Conservation (phyloP, 2,113 vertebrate genomes). For the Poecile atricapillus region DNA sequence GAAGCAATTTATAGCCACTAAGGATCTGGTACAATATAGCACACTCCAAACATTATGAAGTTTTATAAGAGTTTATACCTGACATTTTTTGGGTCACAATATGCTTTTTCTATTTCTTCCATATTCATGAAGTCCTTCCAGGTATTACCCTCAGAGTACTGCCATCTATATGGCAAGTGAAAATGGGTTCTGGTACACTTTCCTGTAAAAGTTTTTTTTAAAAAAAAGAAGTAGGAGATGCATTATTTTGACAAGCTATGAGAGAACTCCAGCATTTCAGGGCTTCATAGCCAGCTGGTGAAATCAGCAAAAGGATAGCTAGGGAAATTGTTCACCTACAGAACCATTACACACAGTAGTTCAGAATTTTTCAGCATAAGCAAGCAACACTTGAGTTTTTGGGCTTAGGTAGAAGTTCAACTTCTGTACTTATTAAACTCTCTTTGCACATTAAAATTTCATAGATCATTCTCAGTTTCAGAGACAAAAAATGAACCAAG, state of each 20-base stretch:
- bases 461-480: not conserved
- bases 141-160: constrained; percentile 70
- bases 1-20: not conserved
- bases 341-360: not conserved
- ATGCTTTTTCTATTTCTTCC: constrained; percentile 85
- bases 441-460: not conserved
- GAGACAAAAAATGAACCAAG: not conserved
- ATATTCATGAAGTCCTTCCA: constrained; percentile 84
- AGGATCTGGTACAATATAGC: not conserved
- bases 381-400: not conserved
- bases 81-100: constrained; percentile 74
- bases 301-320: not conserved
- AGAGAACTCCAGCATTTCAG: not conserved
- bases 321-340: not conserved
- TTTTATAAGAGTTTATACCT: constrained; percentile 52
- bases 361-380: not conserved
- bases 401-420: not conserved
- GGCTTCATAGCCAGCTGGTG: not conserved
- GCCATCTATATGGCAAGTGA: constrained; percentile 90
- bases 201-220: constrained; percentile 67
- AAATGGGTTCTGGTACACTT: constrained; percentile 85
- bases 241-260: not conserved
- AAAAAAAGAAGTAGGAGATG: not conserved
- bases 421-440: not conserved
- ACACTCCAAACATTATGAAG: not conserved